Evolutionary conservation across 2,797 vertebrate species (phyloP).

Genomic region (Coluber constrictor): DNA sequence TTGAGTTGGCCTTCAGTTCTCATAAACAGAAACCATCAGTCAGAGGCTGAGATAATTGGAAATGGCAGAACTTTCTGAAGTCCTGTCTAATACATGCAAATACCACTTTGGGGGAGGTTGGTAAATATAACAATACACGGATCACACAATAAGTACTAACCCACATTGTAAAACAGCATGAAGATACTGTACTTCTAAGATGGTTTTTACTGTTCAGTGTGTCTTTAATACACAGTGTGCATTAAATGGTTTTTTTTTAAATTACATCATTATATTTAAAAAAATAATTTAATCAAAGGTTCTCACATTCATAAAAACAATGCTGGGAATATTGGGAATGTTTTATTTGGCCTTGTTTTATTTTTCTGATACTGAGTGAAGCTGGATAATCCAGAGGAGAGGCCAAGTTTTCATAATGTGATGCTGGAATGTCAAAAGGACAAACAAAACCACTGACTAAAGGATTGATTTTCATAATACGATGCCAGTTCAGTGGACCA

Average conservation of each 20-base stretch:
- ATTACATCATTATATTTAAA: background rate
- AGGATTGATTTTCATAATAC: background rate
- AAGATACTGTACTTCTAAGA: background rate
- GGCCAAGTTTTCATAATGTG: background rate
- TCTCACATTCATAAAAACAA: background rate
- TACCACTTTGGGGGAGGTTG: background rate
- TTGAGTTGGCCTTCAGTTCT: background rate
- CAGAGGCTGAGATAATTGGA: background rate
- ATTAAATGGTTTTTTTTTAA: background rate
- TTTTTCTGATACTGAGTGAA: background rate
- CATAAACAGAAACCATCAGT: background rate
- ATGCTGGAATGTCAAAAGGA: background rate
- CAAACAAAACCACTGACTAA: background rate
- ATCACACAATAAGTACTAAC: background rate
- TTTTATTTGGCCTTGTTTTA: background rate
- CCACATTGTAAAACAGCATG: background rate
- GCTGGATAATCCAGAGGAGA: background rate
- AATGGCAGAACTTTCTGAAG: background rate
- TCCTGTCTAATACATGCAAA: background rate
- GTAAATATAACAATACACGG: background rate
- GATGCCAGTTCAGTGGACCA: background rate
- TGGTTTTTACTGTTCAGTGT: background rate
- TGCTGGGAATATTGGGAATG: background rate
- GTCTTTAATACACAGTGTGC: background rate
- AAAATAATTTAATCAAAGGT: background rate